These are phyloP conservation scores for Holcopasites calliopsidis DNA, from an alignment of 1,140 invertebrate genomes.

Conservation along the genomic window DNA sequence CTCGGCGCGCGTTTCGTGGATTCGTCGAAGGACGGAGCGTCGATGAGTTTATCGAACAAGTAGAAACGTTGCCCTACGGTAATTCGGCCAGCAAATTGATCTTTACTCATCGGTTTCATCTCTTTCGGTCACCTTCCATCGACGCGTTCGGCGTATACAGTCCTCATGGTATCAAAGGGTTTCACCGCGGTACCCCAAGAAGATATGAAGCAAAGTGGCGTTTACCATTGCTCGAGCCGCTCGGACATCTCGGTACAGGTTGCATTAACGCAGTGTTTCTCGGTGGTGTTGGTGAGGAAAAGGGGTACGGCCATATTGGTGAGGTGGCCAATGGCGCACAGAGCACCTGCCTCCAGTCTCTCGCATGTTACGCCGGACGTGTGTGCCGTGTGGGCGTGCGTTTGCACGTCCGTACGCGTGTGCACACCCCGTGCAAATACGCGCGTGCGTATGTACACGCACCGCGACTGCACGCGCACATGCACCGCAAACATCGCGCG, in stretches of 20 bases:
- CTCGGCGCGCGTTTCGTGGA: background rate
- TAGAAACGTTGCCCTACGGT: too few species aligned
- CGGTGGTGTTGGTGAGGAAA: conserved; percentile 71
- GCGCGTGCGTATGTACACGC: conserved; percentile 57
- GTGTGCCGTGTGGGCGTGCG: conserved; percentile 66
- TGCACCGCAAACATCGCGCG: conserved; percentile 30
- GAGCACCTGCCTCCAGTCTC: conserved; percentile 78
- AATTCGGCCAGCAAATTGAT: too few species aligned
- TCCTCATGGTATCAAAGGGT: too few species aligned
- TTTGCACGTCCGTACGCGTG: conserved; percentile 50
- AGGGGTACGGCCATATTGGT: conserved; percentile 79
- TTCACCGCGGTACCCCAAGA: too few species aligned
- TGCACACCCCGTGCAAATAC: conserved; percentile 61
- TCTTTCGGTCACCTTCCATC: too few species aligned
- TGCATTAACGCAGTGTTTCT: conserved; percentile 56
- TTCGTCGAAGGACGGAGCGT: background rate
- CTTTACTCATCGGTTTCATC: too few species aligned
- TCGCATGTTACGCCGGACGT: conserved; percentile 71
- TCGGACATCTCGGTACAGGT: conserved; percentile 55
- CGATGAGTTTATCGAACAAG: conserved; percentile 2
- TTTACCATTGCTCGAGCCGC: conserved; percentile 40
- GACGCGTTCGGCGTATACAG: too few species aligned
- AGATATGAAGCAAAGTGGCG: too few species aligned
- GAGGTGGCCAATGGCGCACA: conserved; percentile 78
- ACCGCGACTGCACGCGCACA: conserved; percentile 28